Evolutionary conservation across 2,888 invertebrate genomes (phyloP).

Genomic region (Petrolisthes cinctipes): DNA sequence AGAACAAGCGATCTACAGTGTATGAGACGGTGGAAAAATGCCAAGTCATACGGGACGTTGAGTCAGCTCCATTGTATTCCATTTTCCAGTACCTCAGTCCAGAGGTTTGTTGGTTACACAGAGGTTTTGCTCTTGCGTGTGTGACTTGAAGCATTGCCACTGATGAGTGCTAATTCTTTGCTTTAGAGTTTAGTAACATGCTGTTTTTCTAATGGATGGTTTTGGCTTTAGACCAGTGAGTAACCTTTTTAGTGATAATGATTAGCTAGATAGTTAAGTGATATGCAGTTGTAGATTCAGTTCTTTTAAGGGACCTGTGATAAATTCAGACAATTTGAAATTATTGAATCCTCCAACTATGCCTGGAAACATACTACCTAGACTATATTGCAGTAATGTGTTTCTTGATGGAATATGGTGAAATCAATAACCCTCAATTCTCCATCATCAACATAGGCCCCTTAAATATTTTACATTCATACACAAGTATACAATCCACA

Average conservation of each 20-base stretch:
- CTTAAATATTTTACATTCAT: too few relatives aligned
- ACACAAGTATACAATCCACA: too few relatives aligned
- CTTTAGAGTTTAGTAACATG: constrained; percentile 35
- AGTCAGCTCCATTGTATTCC: constrained; percentile 64
- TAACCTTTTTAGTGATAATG: constrained; percentile 21
- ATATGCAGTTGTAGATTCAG: too few relatives aligned
- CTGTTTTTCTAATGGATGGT: background rate
- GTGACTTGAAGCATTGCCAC: constrained; percentile 27
- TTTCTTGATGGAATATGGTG: too few relatives aligned
- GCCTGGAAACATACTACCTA: too few relatives aligned
- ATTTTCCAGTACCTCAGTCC: constrained; percentile 64
- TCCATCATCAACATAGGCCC: too few relatives aligned
- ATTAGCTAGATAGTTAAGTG: background rate
- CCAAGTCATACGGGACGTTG: constrained; percentile 57
- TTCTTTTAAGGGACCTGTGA: too few relatives aligned
- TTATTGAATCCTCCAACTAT: too few relatives aligned
- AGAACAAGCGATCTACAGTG: constrained; percentile 60
- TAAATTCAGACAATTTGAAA: too few relatives aligned
- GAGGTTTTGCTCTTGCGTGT: constrained; percentile 17
- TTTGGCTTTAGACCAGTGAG: background rate
- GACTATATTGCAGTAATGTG: too few relatives aligned
- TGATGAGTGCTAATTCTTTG: constrained; percentile 20
- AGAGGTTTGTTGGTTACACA: constrained; percentile 56
- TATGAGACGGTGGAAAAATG: constrained; percentile 64
- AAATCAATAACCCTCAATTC: too few relatives aligned